Base-by-base conservation (phyloP, 1,140 invertebrate species). In the Drosophila repleta region DNA sequence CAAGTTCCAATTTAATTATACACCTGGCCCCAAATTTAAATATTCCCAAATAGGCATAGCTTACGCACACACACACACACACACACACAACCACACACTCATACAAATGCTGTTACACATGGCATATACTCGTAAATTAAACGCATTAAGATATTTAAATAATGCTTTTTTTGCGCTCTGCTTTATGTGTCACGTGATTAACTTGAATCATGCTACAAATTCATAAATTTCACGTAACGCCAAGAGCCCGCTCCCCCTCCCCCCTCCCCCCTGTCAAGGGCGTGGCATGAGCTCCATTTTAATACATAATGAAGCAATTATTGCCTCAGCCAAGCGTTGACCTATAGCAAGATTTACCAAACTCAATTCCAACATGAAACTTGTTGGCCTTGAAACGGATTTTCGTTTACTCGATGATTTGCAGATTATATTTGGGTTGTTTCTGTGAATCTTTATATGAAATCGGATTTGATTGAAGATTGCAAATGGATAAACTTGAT, bases 91-190 rank as follows among this genome's bases (percentile, higher is more conserved):
- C 43, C 10, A 17, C 17, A 43, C 10, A 35, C 57, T 46, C 13
- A 37, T 26, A 41, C 26, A 58, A 46, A 55, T 39, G 51, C 39
- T 35, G 49, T 39, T 77, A 52, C 56, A 74, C 71, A 85, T 76
- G 74, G 69, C 82, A 70, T 26, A 35, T 32, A 81, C 62, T 78
- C 81, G 82, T 85, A 85, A 85, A 87, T 85, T 87, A 78, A 78
- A 87, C 69, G 82, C 82, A 85, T 87, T 85, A 85, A 81, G 82
- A 81, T 78, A 85, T 85, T 85, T 87, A 85, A 85, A 85, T 85
- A 85, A 81, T 74, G 74, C 63, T 77, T 48, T 62, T 62, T 29
- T 15, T 68, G 46, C 46, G 52, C 49, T 61, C 43, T 48, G 68
- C 37, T 46, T 69, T 67, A 53, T 67, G 76, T 77, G 73, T 65